A percentile compares a stretch with the other conserved stretches of the same genome.
These are phyloP conservation scores for Ornithorhynchus anatinus DNA, from an alignment of 2,113 vertebrate genomes.

Conservation along the genomic window DNA sequence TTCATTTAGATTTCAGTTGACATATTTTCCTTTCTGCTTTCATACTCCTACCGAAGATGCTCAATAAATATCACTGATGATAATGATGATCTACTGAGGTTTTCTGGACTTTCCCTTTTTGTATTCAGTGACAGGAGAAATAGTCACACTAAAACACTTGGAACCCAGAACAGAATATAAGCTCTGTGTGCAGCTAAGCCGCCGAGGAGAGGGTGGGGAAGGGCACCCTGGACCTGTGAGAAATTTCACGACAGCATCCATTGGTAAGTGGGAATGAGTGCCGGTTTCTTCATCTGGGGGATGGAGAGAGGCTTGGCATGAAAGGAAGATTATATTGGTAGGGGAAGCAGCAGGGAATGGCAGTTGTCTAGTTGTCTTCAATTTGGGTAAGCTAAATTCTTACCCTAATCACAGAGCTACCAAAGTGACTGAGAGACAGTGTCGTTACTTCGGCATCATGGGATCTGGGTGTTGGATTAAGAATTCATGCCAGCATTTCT, in stretches of 20 bases:
- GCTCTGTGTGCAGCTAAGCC: conserved; percentile 80
- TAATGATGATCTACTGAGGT: too few species aligned
- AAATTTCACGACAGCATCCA: conserved; percentile 77
- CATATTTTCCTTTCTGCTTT: too few species aligned
- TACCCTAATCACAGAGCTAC: too few species aligned
- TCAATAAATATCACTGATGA: too few species aligned
- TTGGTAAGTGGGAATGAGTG: conserved; percentile 66
- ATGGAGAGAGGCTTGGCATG: too few species aligned
- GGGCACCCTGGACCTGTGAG: conserved; percentile 80
- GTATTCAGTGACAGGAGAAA: conserved; percentile 70
- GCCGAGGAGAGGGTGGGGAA: conserved; percentile 77
- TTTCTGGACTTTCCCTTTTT: conserved; percentile 38
- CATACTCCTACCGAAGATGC: too few species aligned
- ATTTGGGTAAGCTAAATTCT: conserved; percentile 48
- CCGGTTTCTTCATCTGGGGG: conserved; percentile 10
- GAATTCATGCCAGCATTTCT: too few species aligned
- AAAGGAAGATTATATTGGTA: conserved; percentile 59
- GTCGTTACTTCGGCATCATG: too few species aligned
- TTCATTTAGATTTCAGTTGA: too few species aligned
- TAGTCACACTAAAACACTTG: conserved; percentile 75
- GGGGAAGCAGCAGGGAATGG: conserved; percentile 43
- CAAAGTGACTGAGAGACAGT: too few species aligned
- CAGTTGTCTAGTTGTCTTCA: conserved; percentile 41
- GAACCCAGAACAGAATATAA: conserved; percentile 81
- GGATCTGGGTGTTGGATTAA: too few species aligned